These are phyloP conservation scores for Acanthosoma haemorrhoidale DNA, from an alignment of 2,888 invertebrate species.

Conservation along the genomic window DNA sequence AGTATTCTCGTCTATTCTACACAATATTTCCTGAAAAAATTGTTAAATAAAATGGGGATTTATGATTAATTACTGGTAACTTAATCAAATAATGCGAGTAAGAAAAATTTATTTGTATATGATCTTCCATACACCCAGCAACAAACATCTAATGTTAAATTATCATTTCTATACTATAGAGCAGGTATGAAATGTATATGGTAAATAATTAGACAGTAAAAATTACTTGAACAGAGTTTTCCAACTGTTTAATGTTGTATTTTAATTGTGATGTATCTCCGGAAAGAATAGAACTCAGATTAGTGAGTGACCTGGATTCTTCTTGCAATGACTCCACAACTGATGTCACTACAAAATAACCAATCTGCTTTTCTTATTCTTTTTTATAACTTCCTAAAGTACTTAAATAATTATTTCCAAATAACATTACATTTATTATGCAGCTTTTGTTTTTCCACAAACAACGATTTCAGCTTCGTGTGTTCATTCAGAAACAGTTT, in stretches of 20 bases:
- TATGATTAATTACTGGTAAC: not conserved
- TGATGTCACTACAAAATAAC: not conserved
- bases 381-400: not conserved
- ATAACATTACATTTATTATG: not conserved
- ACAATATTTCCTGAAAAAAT: conserved; percentile 6
- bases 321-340: not conserved
- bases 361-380: not conserved
- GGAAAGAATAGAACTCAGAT: not conserved
- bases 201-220: not conserved
- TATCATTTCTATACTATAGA: not conserved
- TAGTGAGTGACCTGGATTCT: conserved; percentile 2
- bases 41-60: not conserved
- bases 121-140: too few species aligned
- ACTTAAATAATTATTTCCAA: too few species aligned
- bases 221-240: conserved; percentile 7
- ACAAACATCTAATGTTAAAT: too few species aligned
- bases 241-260: not conserved
- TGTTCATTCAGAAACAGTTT: not conserved
- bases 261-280: not conserved
- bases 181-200: too few species aligned
- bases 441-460: not conserved
- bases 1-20: conserved; percentile 6
- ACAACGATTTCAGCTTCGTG: not conserved
- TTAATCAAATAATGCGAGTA: not conserved
- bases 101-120: too few species aligned